Percentiles rank a stretch among this genome's conserved stretches.
Conservation (phyloP, 92 coral and sea anemone genomes). For the Phenganax subtilis region DNA sequence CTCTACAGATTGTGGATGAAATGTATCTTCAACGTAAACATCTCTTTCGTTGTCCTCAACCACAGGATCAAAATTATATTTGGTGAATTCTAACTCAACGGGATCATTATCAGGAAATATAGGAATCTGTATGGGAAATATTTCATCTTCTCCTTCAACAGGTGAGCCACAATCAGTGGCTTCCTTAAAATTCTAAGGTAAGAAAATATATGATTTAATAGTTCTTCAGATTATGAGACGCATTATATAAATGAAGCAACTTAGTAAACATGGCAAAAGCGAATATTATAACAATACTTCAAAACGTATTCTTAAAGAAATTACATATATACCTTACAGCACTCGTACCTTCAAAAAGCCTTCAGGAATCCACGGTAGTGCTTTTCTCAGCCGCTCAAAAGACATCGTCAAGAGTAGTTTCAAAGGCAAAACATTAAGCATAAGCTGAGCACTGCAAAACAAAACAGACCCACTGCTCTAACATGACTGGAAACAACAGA, state of each 20-base stretch:
- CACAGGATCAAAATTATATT: background rate
- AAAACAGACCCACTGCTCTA: background rate
- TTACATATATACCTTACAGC: background rate
- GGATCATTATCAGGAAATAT: background rate
- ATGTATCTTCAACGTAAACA: background rate
- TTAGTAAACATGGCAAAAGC: no score
- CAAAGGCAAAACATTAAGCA: constrained; percentile 81
- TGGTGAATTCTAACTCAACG: background rate
- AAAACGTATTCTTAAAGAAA: background rate
- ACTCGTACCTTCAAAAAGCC: constrained; percentile 52
- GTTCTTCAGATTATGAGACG: no score
- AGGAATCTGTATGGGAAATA: background rate
- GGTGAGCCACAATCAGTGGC: constrained; percentile 26
- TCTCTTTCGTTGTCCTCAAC: background rate
- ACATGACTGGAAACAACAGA: background rate
- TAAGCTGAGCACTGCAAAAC: constrained; percentile 77
- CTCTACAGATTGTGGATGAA: background rate
- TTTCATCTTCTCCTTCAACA: constrained; percentile 1
- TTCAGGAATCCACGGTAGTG: constrained; percentile 81
- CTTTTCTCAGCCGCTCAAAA: constrained; percentile 48
- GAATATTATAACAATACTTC: no score
- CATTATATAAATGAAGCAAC: no score
- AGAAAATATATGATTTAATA: background rate
- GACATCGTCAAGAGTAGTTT: constrained; percentile 62
- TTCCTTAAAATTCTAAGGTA: constrained; percentile 22